Conservation (phyloP, 2,888 invertebrate species). For the Altica lythri region DNA sequence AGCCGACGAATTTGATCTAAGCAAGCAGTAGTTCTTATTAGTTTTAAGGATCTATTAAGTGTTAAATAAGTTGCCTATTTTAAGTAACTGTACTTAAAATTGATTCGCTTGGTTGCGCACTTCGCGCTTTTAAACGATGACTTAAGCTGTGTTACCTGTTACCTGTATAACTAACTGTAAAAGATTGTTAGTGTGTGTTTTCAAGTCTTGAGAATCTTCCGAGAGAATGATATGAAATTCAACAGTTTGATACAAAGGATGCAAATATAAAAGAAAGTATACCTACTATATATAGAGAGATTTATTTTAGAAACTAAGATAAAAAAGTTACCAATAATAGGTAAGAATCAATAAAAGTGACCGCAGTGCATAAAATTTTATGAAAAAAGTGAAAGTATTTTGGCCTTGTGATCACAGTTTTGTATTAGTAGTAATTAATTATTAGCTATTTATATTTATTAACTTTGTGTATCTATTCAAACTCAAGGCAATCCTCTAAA, state of each 20-base stretch:
- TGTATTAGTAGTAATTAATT: neutral
- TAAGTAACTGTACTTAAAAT: too few relatives aligned
- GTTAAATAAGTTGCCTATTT: too few relatives aligned
- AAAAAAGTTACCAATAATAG: constrained; percentile 19
- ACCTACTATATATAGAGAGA: too few relatives aligned
- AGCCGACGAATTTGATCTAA: too few relatives aligned
- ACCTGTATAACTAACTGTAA: too few relatives aligned
- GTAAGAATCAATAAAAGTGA: constrained; percentile 11
- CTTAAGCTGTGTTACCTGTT: too few relatives aligned
- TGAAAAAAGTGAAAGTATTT: constrained; percentile 11
- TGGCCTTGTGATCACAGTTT: constrained; percentile 1
- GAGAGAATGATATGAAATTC: neutral
- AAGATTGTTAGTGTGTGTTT: constrained; percentile 10
- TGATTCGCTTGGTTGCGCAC: constrained; percentile 15
- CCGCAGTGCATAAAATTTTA: too few relatives aligned
- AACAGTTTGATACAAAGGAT: constrained; percentile 13
- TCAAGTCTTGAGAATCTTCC: neutral
- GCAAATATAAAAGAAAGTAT: constrained; percentile 12
- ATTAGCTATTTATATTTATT: neutral
- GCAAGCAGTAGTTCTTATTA: too few relatives aligned
- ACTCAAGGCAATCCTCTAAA: constrained; percentile 1
- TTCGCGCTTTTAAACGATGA: neutral
- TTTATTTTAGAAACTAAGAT: constrained; percentile 10
- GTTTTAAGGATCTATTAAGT: too few relatives aligned
- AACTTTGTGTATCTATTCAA: too few relatives aligned